Evolutionary conservation across 2,113 vertebrate genomes (phyloP), one percentile per base, ranked within the genome.

Genomic region (Corythornis madagascariensis): DNA sequence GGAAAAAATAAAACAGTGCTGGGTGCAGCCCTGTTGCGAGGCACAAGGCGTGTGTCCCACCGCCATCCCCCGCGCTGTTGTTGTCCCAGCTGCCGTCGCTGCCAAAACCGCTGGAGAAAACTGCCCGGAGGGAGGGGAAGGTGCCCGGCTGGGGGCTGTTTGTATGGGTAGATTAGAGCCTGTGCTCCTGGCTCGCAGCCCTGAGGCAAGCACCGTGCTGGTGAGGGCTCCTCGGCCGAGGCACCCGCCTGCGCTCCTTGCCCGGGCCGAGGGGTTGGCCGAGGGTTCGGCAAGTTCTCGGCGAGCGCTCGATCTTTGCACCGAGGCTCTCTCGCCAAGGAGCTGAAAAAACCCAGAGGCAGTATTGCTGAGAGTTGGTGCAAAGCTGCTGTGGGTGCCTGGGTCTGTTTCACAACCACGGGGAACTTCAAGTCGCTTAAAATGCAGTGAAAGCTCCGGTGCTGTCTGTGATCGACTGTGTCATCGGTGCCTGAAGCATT

Each of bases 271-370:
- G 1, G 26, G 10, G 4, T 3, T 35, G 38, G 48, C 55, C 3
- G 70, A 18, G 70, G 1, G 35, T 10, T 69, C 1, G 8, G 70
- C 22, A 7, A n/a, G 48, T 29, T 43, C 64, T 55, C 1, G 28
- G 72, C 4, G 3, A 78, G 64, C 29, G 7, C 56, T 16, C 9
- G 33, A 35, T 71, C 76, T 80, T 80, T 69, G 76, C 52, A 8
- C 72, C 29, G 26, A 6, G 6, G 0, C 7, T 60, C 4, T 9
- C 43, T 35, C 17, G 63, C 33, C 21, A 1, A 1, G 6, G 56
- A 40, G 26, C 45, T 45, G 50, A 13, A 43, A 33, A 63, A 52
- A 50, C 57, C 48, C 15, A 38, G 56, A 47, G 43, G 10, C 5
- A 12, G 7, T 29, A 20, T 52, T 26, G 3, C 8, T 18, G 59